Evolutionary conservation across 2,113 vertebrate species (phyloP), one percentile per base, ranked within the genome.

Genomic region (Motacilla tschutschensis): DNA sequence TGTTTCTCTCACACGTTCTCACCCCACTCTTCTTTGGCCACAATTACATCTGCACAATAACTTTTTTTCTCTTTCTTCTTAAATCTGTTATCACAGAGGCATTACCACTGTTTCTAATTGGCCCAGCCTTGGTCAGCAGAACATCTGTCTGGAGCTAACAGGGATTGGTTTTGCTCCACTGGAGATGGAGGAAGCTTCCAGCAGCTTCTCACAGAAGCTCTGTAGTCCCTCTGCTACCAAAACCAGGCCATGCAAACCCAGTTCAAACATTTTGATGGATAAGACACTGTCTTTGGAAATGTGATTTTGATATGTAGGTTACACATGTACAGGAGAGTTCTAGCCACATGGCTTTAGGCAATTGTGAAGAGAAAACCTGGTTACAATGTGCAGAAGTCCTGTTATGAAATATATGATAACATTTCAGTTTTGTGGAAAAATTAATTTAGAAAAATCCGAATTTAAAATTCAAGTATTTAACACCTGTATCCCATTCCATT

Each of bases 21-120:
- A 29, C 15, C 3, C 6, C 0, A 0, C 10, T 54, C 40, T 28
- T 47, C 28, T 33, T 41, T 19, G 24, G 24, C 10, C 5, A 28
- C 28, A 54, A 33, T 19, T 13, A 40, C 18, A 16, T 38, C 40
- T 62, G 57, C 28, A 7, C 18, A 24, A 63, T 14, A 31, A 53
- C 9, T 3, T 53, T 38, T 17, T 44, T 59, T 40, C n/a, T 12
- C 38, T 44, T 54, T 29, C 57, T 19, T 33, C 24, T 64, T 55
- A 24, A 40, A 40, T 55, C 12, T 47, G 29, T 16, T 64, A 20
- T 55, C 24, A 24, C 19, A 29, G 35, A 63, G 12, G 8, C 2
- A 3, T 60, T 44, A 26, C 20, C 26, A 29, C 41, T 1, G 2
- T 24, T 33, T 47, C 33, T 46, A 28, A 54, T 6, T 33, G 33